Conservation (phyloP, 1,140 invertebrate genomes). For the Antheraea mylitta region DNA sequence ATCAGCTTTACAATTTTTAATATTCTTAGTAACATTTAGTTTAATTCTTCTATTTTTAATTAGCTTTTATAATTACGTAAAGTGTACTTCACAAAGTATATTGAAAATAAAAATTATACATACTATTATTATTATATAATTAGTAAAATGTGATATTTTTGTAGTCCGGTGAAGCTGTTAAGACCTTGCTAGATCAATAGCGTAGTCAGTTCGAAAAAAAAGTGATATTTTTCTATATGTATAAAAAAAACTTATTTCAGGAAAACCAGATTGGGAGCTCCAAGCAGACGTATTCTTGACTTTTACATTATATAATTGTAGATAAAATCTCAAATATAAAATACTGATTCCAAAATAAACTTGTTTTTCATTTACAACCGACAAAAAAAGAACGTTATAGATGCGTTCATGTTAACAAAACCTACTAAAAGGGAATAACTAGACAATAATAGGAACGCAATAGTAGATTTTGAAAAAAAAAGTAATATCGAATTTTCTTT, state of each 20-base stretch:
- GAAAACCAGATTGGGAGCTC: slow-evolving; percentile 9
- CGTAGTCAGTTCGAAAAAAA: too few relatives aligned
- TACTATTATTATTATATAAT: too few relatives aligned
- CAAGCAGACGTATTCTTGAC: not conserved
- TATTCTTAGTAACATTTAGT: too few relatives aligned
- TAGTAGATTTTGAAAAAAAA: slow-evolving; percentile 46
- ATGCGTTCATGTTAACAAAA: slow-evolving; percentile 28
- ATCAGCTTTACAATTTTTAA: too few relatives aligned
- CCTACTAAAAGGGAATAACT: slow-evolving; percentile 19
- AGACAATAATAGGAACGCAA: slow-evolving; percentile 35
- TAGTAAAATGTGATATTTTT: not conserved
- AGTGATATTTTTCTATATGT: slow-evolving; percentile 16
- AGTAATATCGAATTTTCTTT: slow-evolving; percentile 27
- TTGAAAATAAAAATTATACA: too few relatives aligned
- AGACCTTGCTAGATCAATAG: too few relatives aligned
- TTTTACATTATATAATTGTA: slow-evolving; percentile 15
- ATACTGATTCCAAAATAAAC: slow-evolving; percentile 12
- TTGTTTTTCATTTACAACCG: slow-evolving; percentile 9
- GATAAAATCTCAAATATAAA: slow-evolving; percentile 29
- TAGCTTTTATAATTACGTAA: too few relatives aligned
- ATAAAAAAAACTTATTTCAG: slow-evolving; percentile 19
- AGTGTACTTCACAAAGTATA: too few relatives aligned
- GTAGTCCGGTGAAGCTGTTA: too few relatives aligned
- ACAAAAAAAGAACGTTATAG: not conserved
- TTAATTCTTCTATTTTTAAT: too few relatives aligned